Base-by-base conservation (phyloP, 2,113 vertebrate species). In the Toxotes chatareus region DNA sequence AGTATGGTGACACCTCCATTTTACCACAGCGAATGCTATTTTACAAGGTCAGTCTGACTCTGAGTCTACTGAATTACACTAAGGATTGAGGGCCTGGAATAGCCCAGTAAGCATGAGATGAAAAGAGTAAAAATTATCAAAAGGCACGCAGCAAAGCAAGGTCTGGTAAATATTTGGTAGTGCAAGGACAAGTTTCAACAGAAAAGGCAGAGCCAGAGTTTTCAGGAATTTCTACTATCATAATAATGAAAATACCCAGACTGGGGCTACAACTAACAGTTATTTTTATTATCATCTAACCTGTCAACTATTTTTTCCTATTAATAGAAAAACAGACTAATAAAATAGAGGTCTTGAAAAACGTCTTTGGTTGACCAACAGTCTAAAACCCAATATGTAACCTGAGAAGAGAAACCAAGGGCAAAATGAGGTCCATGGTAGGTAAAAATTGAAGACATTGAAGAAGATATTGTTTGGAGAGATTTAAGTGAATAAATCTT, bases 21-120 rank as follows among this genome's bases (percentile, higher is more conserved):
- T 88, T 70, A 57, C 62, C 59, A 63, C 55, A 55, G 76, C 76
- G 16, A 71, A 71, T 53, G 83, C 59, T 73, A 44, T 86, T 86
- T 80, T 38, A 72, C 79, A 83, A 88, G 86, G 82, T 87, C 83
- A 74, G 23, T 64, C n/a, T 46, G 75, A 73, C 21, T 1, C 44
- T 19, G n/a, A 71, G 66, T 65, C 53, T 2, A 46, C 66, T 67
- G 79, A 44, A 67, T 42, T 60, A 67, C 32, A 55, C 6, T 57
- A 31, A 76, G 67, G 69, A 81, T 80, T 66, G 46, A 66, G 34
- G 10, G 27, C 14, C 19, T 1, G 13, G 60, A 46, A 34, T 27
- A 31, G 55, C 23, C 55, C 11, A 3, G 12, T 53, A 73, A 46
- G 19, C 7, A 8, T 53, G 56, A 32, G n/a, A 75, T 59, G 32